Base-by-base conservation (phyloP, 2,888 invertebrate species). In the Dilophus febrilis region DNA sequence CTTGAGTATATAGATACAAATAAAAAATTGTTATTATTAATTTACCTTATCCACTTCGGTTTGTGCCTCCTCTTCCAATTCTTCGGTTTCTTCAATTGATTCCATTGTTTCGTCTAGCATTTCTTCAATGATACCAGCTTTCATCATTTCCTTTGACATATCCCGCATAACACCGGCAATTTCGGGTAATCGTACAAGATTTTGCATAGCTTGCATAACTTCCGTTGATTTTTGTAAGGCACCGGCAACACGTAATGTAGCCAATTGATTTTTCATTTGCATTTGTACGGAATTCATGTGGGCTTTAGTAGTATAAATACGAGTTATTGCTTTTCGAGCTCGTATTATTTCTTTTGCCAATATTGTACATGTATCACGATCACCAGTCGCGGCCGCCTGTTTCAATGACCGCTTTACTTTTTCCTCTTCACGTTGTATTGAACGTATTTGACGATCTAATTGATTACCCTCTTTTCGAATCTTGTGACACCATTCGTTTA, bases 81-180 rank as follows among this genome's bases (percentile, higher is more conserved):
- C 92, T 51, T 94, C 92, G 6, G 85, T 78, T 57, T 90, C 90
- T 51, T 92, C 91, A 46, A 94, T 74, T 4, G 74, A 70, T 45
- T 94, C 91, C 78, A 98, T 82, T 26, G 94, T 91, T 56, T 98
- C 98, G 48, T 97, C 95, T 32, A 98, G 66, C 95, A 98, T 94
- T 65, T 98, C 98, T 59, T 98, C 97, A 40, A 98, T 90, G 44
- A 98, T 95, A 14, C 97, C 97, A 1, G 94, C 92, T 61, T 79
- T 85, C 88, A 92, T 97, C 97, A 98, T 98, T 69, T 98, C 98
- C 56, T 87, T 91, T 2, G 95, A 94, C 67, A 98, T 70, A 49
- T 95, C 95, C 53, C 90, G 80, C 97, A 98, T 98, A 0, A 91
- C 92, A 31, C 79, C 80, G 1, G 92, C 86, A 3, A 98, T 77